Base-by-base conservation (phyloP, 92 coral and sea anemone genomes). In the Metridium senile region DNA sequence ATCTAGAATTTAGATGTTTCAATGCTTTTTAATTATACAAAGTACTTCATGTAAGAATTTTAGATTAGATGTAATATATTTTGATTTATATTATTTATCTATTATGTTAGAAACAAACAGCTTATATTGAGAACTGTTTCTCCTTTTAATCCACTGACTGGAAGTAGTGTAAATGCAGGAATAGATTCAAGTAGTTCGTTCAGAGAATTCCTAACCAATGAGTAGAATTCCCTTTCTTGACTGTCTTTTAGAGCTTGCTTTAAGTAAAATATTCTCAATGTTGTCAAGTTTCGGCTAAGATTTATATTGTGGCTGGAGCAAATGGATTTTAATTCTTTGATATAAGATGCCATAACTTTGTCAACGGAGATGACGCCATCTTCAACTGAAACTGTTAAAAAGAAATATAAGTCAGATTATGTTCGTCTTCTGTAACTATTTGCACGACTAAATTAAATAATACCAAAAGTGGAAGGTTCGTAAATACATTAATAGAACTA, bases 241-340 rank as follows among this genome's bases (percentile, higher is more conserved):
- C 49, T 51, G 28, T 65, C 63, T 58, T 68, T 56, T 51, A 87
- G 35, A 27, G 70, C 63, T 34, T 71, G 64, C 28, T 78, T 83
- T 74, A 83, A 74, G 58, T 87, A 87, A 57, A 78, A 87, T 87
- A 87, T 83, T 71, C 88, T 87, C 82, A 83, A 30, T 26, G 80
- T 66, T 53, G 68, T 72, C 66, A 87, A 64, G 58, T 87, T 32
- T 46, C n/a, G 26, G n/a, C n/a, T n/a, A n/a, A n/a, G n/a, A 21
- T 30, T 23, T 8, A 77, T 25, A 29, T 45, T 34, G 64, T 84
- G 57, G 31, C 56, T 82, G 30, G 80, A 33, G 43, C 73, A 62
- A 33, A 78, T 68, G 16, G 61, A 67, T 58, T 63, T 72, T 3
- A 84, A 71, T 29, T 88, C 89, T 23, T 32, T 29, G 0, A 51